These are phyloP conservation scores for Folsomia manolachei DNA, from an alignment of 2,888 invertebrate species.

Conservation along the genomic window DNA sequence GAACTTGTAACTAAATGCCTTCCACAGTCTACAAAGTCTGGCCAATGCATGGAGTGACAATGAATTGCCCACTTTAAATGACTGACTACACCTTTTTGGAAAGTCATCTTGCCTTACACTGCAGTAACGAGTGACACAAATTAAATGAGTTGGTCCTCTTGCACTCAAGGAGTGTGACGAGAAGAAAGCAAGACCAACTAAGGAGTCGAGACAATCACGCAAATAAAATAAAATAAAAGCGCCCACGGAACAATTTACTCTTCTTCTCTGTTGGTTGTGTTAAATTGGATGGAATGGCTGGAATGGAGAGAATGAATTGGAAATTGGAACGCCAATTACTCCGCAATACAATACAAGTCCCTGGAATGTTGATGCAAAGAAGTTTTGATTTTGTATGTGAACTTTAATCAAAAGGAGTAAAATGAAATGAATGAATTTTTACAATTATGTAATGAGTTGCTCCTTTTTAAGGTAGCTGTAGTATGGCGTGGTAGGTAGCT, in stretches of 20 bases:
- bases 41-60: background rate
- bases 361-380: too few species aligned
- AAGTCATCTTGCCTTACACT: background rate
- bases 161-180: background rate
- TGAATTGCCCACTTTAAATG: background rate
- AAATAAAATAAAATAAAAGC: background rate
- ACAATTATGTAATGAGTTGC: too few species aligned
- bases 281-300: background rate
- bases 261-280: background rate
- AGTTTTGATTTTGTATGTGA: too few species aligned
- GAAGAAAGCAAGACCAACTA: constrained; percentile 4
- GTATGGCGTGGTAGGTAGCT: too few species aligned
- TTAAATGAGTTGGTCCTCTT: background rate
- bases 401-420: too few species aligned
- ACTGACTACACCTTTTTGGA: background rate
- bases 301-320: too few species aligned
- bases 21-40: background rate
- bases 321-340: too few species aligned
- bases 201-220: background rate
- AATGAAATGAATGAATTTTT: too few species aligned
- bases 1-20: too few species aligned
- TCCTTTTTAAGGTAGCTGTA: too few species aligned
- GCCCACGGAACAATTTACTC: background rate
- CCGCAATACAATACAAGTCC: too few species aligned
- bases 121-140: background rate